phyloP scores from a whole-genome alignment of 2,113 vertebrate species.

The Microcebus ravelobensis region DNA sequence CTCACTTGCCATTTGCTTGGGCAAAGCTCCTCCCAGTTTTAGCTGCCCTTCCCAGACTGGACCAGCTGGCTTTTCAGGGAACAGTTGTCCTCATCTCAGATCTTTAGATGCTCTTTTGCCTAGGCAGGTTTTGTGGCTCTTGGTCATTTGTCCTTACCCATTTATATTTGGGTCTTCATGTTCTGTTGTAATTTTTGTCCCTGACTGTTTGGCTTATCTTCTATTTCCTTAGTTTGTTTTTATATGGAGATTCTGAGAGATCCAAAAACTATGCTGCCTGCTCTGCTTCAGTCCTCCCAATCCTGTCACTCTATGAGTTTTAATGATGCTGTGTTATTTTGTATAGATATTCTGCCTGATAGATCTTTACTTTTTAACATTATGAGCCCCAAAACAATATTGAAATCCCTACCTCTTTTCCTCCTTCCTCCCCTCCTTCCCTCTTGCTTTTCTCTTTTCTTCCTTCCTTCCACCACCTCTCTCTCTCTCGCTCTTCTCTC shows the following conservation, averaged over 20 bases:
- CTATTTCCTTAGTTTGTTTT: not conserved
- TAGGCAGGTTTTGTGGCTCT: not conserved
- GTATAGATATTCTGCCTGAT: not conserved
- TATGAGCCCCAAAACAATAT: not conserved
- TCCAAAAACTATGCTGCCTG: not conserved
- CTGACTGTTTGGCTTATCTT: not conserved
- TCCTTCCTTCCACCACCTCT: not conserved
- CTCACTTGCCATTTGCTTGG: not conserved
- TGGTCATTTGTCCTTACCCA: not conserved
- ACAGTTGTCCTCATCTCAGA: not conserved
- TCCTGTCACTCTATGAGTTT: not conserved
- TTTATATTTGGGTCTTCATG: not conserved
- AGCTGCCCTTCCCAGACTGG: not conserved
- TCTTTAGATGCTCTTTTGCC: not conserved
- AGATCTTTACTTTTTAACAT: not conserved
- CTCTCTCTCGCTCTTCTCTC: not conserved
- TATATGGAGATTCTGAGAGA: not conserved
- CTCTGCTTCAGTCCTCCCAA: not conserved
- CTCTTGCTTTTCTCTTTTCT: not conserved
- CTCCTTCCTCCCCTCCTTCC: not conserved
- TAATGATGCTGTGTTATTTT: not conserved
- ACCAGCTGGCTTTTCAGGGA: not conserved
- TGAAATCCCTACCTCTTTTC: not conserved
- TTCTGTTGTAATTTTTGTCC: not conserved
- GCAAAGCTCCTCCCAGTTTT: not conserved